Conservation (phyloP, 2,113 vertebrate species). For the Lamprotornis superbus region DNA sequence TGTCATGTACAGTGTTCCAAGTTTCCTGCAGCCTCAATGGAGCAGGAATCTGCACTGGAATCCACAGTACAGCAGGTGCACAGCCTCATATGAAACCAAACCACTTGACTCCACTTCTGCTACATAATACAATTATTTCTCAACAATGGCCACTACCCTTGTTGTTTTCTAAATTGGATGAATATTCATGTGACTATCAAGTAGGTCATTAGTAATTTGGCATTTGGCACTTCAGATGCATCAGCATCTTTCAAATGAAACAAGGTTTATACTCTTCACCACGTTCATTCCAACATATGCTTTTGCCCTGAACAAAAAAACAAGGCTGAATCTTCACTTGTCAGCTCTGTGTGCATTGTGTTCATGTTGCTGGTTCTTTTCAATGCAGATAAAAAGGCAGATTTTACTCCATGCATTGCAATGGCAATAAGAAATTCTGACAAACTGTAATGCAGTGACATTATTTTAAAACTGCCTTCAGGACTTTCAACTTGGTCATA, state of each 20-base stretch:
- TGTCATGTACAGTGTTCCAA: not conserved
- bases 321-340: not conserved
- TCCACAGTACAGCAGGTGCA: not conserved
- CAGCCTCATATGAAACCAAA: not conserved
- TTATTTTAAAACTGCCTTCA: not conserved
- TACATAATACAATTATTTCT: not conserved
- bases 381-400: not conserved
- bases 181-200: not conserved
- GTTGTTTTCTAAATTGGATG: not conserved
- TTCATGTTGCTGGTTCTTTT: not conserved
- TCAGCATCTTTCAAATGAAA: conserved; percentile 22
- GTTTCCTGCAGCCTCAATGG: not conserved
- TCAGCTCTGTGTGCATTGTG: not conserved
- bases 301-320: not conserved
- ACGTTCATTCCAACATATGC: not conserved
- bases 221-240: not conserved
- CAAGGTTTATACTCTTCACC: not conserved
- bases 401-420: not conserved
- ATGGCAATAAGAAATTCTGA: not conserved
- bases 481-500: not conserved
- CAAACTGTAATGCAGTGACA: not conserved
- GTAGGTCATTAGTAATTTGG: not conserved
- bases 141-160: not conserved
- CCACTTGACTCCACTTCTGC: not conserved
- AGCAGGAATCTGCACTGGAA: not conserved